Base-by-base conservation (phyloP, 2,888 invertebrate species). In the Gisinianus flammeolus region DNA sequence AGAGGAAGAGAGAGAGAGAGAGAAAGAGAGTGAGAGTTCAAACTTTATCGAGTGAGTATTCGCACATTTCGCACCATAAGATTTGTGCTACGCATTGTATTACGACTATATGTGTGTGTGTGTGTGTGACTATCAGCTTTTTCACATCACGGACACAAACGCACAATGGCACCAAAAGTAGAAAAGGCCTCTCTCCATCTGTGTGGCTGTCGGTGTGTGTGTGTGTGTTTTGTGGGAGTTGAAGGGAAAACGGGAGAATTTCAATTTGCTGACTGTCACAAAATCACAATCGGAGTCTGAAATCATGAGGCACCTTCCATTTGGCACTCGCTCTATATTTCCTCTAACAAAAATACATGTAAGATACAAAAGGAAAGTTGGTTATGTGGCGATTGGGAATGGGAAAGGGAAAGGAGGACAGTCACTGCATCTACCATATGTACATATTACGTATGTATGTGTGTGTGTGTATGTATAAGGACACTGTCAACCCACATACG, bases 231-330 rank as follows among this genome's bases (percentile, higher is more conserved):
- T 54, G 19, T 4, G 44, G 8, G 19, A 35, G 35, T 35, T 12
- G 44, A 44, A n/a, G 67, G 67, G 22, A 19, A 35, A 33, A 67
- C 8, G 67, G 31, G 3, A 33, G 67, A 67, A 67, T 67, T 67
- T 67, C 67, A 67, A 67, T 67, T 67, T 67, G 67, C 33, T 67
- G 2, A 16, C 67, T 67, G 33, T 31, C 31, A 67, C 67, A 28
- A 67, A 67, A 67, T 67, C 67, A 30, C 67, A 33, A 35, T 33
- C 26, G 62, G 6, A 62, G 28, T 19, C 16, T 58, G 16, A 67
- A 16, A 67, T 67, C 67, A 30, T 31, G 22, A 19, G 58, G 16
- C 28, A 31, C 64, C 16, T 30, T 66, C 26, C 19, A n/a, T 26
- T n/a, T 33, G n/a, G 8, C 67, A 66, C 66, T 12, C 3, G 4